Conservation (phyloP, 2,113 vertebrate genomes). For the Phainopepla nitens region DNA sequence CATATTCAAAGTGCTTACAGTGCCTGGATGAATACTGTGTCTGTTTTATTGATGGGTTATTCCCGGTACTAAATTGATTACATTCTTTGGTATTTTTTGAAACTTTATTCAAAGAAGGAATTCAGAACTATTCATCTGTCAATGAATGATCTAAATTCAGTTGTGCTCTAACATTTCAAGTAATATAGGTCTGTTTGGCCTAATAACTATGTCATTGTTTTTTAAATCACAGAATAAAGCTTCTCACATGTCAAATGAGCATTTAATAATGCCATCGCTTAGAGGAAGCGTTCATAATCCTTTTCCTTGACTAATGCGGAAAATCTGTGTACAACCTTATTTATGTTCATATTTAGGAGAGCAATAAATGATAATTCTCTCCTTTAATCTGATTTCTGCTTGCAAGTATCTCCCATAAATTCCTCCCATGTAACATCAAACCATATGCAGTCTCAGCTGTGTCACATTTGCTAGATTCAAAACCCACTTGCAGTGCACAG, state of each 20-base stretch:
- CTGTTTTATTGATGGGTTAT: neutral
- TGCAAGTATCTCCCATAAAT: conserved; percentile 1
- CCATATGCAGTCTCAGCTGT: conserved; percentile 21
- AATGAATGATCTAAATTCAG: neutral
- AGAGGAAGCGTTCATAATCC: conserved; percentile 3
- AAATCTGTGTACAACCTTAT: conserved; percentile 2
- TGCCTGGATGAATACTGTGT: neutral
- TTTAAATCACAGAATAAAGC: neutral
- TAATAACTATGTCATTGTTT: neutral
- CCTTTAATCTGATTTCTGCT: conserved; percentile 32
- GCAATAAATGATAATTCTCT: neutral
- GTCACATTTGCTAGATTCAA: neutral
- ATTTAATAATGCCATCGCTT: neutral
- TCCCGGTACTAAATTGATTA: neutral
- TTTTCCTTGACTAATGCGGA: neutral
- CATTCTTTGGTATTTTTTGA: neutral
- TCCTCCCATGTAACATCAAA: conserved; percentile 19
- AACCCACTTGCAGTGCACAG: neutral
- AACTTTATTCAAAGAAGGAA: neutral
- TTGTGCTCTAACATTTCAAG: neutral
- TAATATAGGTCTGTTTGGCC: neutral
- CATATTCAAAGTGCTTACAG: neutral
- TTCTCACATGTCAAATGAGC: neutral
- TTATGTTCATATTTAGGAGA: conserved; percentile 4
- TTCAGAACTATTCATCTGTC: neutral